phyloP scores from a whole-genome alignment of 1,140 invertebrate genomes.

The Drosophila auraria region DNA sequence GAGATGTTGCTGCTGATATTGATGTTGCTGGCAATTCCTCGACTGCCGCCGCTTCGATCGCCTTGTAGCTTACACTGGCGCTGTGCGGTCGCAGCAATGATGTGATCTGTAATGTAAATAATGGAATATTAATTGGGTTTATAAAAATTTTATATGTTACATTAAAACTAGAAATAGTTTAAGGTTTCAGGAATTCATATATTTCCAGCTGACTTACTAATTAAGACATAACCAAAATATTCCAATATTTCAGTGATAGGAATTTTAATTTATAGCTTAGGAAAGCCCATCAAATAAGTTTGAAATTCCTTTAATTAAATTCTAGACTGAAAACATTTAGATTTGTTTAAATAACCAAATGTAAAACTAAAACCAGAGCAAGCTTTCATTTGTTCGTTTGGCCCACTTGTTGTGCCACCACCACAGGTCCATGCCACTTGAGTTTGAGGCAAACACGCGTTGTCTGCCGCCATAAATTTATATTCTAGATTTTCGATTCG shows the following conservation, averaged over 20 bases:
- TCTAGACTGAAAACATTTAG: background rate
- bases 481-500: constrained; percentile 63
- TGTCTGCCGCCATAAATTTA: constrained; percentile 53
- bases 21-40: constrained; percentile 38
- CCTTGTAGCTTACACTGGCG: constrained; percentile 68
- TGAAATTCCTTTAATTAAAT: background rate
- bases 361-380: constrained; percentile 25
- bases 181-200: background rate
- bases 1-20: constrained; percentile 23
- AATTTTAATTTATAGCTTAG: background rate
- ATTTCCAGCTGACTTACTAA: background rate
- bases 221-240: background rate
- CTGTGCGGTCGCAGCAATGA: constrained; percentile 71
- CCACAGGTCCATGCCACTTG: constrained; percentile 34
- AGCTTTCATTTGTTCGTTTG: constrained; percentile 23
- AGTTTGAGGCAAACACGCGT: constrained; percentile 46
- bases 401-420: constrained; percentile 54
- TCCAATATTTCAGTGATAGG: background rate
- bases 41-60: constrained; percentile 53
- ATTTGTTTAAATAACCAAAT: constrained; percentile 33
- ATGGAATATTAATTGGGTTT: constrained; percentile 2
- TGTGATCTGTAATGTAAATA: constrained; percentile 67
- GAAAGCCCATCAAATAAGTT: background rate
- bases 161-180: background rate
- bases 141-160: background rate